These are phyloP conservation scores for Pseudoips prasinana DNA, from an alignment of 2,888 invertebrate genomes.

Conservation along the genomic window DNA sequence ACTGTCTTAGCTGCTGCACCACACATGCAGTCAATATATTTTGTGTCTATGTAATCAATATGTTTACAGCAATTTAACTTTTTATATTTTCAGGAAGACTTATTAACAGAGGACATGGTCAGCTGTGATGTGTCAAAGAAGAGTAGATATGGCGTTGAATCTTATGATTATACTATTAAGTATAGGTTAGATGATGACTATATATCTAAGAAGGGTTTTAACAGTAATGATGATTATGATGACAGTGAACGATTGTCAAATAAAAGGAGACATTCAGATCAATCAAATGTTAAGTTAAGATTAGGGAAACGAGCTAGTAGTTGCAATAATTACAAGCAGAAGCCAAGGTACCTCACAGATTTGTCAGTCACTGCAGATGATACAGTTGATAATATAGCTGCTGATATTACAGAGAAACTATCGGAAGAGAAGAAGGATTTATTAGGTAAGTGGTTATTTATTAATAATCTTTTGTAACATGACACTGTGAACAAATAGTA, in stretches of 20 bases:
- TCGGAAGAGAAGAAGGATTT: conserved; percentile 88
- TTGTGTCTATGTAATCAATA: too few relatives aligned
- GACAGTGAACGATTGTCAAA: conserved; percentile 55
- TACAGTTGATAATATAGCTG: conserved; percentile 83
- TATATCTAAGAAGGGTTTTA: conserved; percentile 63
- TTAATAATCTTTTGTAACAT: too few relatives aligned
- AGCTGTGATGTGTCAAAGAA: conserved; percentile 88
- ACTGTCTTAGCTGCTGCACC: too few relatives aligned
- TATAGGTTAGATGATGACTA: conserved; percentile 82
- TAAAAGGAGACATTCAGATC: conserved; percentile 83
- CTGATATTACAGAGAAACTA: conserved; percentile 88
- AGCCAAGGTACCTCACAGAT: conserved; percentile 82
- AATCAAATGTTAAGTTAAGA: conserved; percentile 81
- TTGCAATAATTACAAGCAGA: conserved; percentile 75
- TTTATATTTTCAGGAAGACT: conserved; percentile 89
- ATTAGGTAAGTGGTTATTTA: conserved; percentile 78
- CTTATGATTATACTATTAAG: conserved; percentile 87
- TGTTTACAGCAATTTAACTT: too few relatives aligned
- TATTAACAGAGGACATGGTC: conserved; percentile 89
- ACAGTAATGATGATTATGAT: conserved; percentile 40
- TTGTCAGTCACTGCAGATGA: conserved; percentile 76
- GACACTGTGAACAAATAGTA: too few relatives aligned
- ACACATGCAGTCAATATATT: too few relatives aligned
- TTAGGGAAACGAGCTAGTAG: conserved; percentile 75
- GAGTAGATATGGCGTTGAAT: conserved; percentile 87